phyloP scores from a whole-genome alignment of 2,797 vertebrate genomes.

The Dryobates pubescens region DNA sequence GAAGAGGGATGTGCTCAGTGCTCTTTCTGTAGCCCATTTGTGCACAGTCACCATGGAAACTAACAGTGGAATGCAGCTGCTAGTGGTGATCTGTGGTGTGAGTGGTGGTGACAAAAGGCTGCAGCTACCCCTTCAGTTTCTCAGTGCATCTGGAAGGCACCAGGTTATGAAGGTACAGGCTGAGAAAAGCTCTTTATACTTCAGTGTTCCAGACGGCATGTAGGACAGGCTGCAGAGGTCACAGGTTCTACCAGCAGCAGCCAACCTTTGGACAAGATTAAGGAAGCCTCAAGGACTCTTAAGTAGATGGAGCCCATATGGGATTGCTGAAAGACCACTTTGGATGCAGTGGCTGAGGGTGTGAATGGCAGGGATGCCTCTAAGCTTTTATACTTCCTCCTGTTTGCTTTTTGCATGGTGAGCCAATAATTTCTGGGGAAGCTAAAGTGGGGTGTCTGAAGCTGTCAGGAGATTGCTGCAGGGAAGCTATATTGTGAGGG shows the following conservation, averaged over 20 bases:
- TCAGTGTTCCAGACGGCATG: neutral
- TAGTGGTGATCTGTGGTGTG: neutral
- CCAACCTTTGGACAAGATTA: neutral
- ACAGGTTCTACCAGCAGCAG: neutral
- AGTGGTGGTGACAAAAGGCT: neutral
- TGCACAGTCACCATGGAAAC: neutral
- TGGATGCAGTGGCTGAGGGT: neutral
- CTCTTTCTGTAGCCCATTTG: neutral
- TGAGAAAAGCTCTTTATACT: neutral
- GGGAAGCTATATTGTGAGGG: neutral
- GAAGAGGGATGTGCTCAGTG: neutral
- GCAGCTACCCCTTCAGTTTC: neutral
- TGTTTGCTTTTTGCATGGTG: neutral
- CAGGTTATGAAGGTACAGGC: neutral
- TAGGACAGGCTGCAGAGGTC: neutral
- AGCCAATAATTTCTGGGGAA: neutral
- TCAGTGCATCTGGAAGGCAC: neutral
- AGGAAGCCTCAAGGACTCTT: neutral
- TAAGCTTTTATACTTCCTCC: neutral
- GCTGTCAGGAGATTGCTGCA: neutral
- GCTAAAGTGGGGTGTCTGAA: neutral
- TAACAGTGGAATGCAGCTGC: neutral
- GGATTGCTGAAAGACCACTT: neutral
- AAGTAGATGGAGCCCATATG: neutral
- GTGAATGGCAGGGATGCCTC: neutral